Evolutionary conservation across 1,140 invertebrate species (phyloP).

Genomic region (Coelopa frigida): DNA sequence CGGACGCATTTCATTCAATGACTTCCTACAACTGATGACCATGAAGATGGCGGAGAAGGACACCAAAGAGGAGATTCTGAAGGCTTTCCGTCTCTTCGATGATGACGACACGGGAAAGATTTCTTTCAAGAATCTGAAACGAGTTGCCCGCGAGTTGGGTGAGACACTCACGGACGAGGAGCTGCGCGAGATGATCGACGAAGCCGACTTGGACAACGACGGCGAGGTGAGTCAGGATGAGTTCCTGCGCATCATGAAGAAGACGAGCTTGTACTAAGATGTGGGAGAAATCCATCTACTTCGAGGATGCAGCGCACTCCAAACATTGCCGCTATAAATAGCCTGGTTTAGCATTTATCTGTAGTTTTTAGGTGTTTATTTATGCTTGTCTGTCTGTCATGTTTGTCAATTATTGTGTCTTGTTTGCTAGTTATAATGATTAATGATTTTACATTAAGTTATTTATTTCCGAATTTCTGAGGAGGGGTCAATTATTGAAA

Average conservation of each 20-base stretch:
- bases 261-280: constrained; percentile 93
- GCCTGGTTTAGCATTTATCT: too few species aligned
- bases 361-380: too few species aligned
- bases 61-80: constrained; percentile 91
- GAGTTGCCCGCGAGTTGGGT: constrained; percentile 89
- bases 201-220: constrained; percentile 93
- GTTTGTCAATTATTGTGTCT: too few species aligned
- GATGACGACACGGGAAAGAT: constrained; percentile 92
- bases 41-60: constrained; percentile 95
- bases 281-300: too few species aligned
- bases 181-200: constrained; percentile 95
- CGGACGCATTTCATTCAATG: constrained; percentile 80
- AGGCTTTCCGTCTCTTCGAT: constrained; percentile 93
- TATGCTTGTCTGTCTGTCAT: too few species aligned
- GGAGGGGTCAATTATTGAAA: too few species aligned
- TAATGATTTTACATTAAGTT: too few species aligned
- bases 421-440: too few species aligned
- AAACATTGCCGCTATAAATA: too few species aligned
- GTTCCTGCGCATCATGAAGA: constrained; percentile 95
- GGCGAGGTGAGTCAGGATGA: constrained; percentile 94
- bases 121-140: constrained; percentile 90
- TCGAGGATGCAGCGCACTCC: too few species aligned
- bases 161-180: constrained; percentile 95
- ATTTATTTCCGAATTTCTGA: too few species aligned
- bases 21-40: constrained; percentile 87